These are phyloP conservation scores for Leucophora obtusa DNA, from an alignment of 2,888 invertebrate genomes.

Conservation along the genomic window DNA sequence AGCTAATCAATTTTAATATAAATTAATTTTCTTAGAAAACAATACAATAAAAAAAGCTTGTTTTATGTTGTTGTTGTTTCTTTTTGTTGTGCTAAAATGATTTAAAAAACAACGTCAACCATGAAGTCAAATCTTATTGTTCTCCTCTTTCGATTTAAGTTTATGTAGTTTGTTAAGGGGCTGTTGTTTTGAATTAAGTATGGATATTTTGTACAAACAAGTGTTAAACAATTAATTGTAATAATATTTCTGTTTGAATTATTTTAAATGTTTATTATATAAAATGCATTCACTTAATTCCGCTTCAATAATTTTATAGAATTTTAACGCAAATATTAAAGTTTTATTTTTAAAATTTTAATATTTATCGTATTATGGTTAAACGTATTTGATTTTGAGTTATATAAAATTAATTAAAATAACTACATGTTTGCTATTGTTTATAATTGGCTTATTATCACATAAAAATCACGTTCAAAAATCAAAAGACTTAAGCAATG, in stretches of 20 bases:
- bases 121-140: no score
- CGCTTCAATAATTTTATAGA: slow-evolving; percentile 38
- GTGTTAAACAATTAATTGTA: slow-evolving; percentile 18
- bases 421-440: not conserved
- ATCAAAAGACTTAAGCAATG: slow-evolving; percentile 33
- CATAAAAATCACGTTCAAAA: not conserved
- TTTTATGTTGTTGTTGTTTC: no score
- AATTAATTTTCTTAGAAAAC: slow-evolving; percentile 30
- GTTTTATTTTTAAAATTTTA: not conserved
- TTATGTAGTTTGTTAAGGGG: no score
- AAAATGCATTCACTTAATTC: slow-evolving; percentile 43
- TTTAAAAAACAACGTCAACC: no score
- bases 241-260: slow-evolving; percentile 35
- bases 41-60: slow-evolving; percentile 2
- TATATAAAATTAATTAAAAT: slow-evolving; percentile 33
- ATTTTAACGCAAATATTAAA: not conserved
- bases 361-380: not conserved
- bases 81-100: no score
- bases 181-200: no score
- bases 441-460: no score
- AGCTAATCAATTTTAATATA: slow-evolving; percentile 46
- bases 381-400: not conserved
- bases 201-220: no score
- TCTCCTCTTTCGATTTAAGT: no score
- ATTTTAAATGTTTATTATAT: slow-evolving; percentile 21